Percentiles rank a stretch among this genome's conserved stretches.
These are phyloP conservation scores for Cephalotes varians DNA, from an alignment of 2,888 invertebrate species.

Conservation along the genomic window DNA sequence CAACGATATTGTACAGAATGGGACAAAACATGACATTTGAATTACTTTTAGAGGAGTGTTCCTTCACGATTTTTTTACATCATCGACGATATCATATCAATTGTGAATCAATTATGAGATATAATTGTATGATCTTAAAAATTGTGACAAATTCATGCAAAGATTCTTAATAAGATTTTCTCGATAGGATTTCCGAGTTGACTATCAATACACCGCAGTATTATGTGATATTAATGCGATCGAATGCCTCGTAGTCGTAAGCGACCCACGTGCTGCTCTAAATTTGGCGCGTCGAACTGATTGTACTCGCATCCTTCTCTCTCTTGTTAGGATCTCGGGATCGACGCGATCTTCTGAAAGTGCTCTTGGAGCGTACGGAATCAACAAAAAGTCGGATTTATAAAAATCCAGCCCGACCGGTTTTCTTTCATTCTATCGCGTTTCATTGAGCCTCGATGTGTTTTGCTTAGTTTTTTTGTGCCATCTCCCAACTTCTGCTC, in stretches of 20 bases:
- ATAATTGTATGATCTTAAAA: background rate
- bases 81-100: background rate
- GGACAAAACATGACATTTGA: background rate
- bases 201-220: background rate
- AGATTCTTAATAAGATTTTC: background rate
- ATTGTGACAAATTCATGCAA: background rate
- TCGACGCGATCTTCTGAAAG: conserved; percentile 33
- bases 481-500: conserved; percentile 18
- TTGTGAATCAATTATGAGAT: background rate
- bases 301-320: background rate
- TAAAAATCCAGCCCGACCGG: conserved; percentile 72
- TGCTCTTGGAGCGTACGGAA: conserved; percentile 43
- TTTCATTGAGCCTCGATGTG: conserved; percentile 65
- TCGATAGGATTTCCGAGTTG: background rate
- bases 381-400: conserved; percentile 72
- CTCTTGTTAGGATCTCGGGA: conserved; percentile 1
- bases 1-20: background rate
- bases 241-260: background rate
- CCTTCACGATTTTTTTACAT: background rate
- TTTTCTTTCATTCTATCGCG: conserved; percentile 68
- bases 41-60: background rate
- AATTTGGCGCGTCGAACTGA: conserved; percentile 52
- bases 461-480: conserved; percentile 57
- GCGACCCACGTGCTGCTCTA: conserved; percentile 54
- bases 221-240: conserved; percentile 23